phyloP scores from a whole-genome alignment of 2,113 vertebrate species.

The Peucedramus taeniatus region DNA sequence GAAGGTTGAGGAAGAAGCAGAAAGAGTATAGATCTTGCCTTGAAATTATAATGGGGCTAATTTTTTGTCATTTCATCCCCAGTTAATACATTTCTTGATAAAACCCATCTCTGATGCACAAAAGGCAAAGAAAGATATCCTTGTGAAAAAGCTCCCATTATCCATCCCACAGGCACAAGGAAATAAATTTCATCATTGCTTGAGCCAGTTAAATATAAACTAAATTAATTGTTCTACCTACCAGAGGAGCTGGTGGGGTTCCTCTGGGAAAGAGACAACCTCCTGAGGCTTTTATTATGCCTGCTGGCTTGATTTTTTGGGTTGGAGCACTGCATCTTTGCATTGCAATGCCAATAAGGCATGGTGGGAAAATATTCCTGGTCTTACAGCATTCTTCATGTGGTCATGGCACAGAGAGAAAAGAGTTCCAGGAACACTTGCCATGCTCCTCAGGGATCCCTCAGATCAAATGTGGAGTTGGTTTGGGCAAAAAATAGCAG shows the following conservation, averaged over 20 bases:
- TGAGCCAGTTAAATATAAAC: neutral
- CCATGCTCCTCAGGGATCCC: neutral
- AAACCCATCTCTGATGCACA: neutral
- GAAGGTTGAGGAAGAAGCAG: neutral
- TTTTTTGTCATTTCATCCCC: neutral
- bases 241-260: neutral
- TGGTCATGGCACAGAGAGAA: neutral
- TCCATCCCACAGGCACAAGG: neutral
- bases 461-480: neutral
- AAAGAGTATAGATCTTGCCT: neutral
- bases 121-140: neutral
- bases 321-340: neutral
- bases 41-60: neutral
- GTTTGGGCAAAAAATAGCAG: neutral
- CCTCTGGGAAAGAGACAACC: neutral
- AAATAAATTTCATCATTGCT: neutral
- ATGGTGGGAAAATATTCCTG: neutral
- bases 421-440: neutral
- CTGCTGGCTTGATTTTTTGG: neutral
- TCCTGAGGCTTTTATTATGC: neutral
- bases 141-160: neutral
- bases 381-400: neutral
- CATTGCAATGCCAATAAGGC: rapidly evolving
- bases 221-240: neutral
- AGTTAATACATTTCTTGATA: neutral